Evolutionary conservation across 2,113 vertebrate genomes (phyloP), one percentile per base, ranked within the genome.

Genomic region (Hyperoodon ampullatus): DNA sequence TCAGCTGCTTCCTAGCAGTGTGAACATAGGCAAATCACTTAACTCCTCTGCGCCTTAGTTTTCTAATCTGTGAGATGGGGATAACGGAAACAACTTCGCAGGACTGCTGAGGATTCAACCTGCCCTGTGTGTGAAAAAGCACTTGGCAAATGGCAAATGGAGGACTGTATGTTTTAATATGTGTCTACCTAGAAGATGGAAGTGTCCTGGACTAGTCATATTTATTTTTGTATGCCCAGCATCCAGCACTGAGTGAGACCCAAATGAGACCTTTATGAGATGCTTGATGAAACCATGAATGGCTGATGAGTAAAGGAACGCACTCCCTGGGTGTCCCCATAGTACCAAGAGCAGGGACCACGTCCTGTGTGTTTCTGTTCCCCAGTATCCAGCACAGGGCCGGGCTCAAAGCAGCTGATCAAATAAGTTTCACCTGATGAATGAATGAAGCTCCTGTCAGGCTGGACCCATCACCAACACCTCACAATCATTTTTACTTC

Each of bases 361-460:
- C 68, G 0, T 74, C 16, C 70, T 63, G 2, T 18, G 12, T 93
- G 35, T 82, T 33, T 89, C 60, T 50, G 65, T 19, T 66, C 24
- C 16, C 26, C 39, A 28, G 21, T 35, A 87, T 55, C 33, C 26
- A 80, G 24, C 39, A 88, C 42, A 88, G 24, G 23, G 2, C 7
- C 1, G 18, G 33, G 10, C 9, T 65, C 63, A 90, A 93, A 44
- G n/a, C 39, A 81, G 3, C 47, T 58, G 18, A 19, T 83, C 55
- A 97, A 93, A 70, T 39, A 87, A 80, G 60, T 90, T 90, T 90
- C 61, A 70, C 44, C n/a, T 50, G 28, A 72, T 35, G 5, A 82
- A 81, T 75, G 35, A 86, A 92, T 78, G 44, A 86, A 66, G 35
- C 78, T 70, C 88, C n/a, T 16, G 9, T 50, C 58, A 87, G n/a